A percentile compares a stretch with the other conserved stretches of the same genome.
Conservation (phyloP, 2,113 vertebrate genomes). For the Heterocephalus glaber region DNA sequence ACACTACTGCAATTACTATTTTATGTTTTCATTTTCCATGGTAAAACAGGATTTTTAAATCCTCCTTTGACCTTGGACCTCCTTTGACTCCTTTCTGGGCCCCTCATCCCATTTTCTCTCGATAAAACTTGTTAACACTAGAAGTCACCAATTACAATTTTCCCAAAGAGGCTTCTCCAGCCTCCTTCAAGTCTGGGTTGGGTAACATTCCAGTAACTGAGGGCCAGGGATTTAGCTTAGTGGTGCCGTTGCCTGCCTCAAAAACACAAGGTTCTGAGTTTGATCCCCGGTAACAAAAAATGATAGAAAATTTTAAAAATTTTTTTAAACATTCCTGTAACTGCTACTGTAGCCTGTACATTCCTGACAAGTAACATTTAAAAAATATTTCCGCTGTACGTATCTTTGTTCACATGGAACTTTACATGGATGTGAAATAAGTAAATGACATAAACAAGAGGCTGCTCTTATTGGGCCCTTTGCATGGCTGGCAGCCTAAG, state of each 20-base stretch:
- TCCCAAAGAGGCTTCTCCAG: neutral
- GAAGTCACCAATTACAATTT: neutral
- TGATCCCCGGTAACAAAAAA: too few relatives aligned
- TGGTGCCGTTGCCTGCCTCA: too few relatives aligned
- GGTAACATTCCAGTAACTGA: neutral
- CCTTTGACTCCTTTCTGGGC: neutral
- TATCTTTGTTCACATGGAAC: neutral
- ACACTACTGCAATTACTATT: neutral
- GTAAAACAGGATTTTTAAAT: neutral
- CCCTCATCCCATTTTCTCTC: neutral
- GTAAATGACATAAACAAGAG: neutral
- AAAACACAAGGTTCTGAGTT: too few relatives aligned
- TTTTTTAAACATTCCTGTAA: too few relatives aligned
- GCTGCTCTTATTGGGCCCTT: neutral
- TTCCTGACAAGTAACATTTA: neutral
- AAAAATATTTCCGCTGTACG: neutral
- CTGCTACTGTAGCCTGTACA: neutral
- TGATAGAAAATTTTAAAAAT: too few relatives aligned
- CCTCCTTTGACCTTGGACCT: too few relatives aligned
- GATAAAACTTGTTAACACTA: neutral
- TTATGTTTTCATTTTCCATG: slow-evolving; percentile 20
- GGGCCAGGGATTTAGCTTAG: too few relatives aligned
- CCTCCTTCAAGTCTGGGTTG: neutral
- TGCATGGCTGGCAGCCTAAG: neutral
- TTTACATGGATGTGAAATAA: neutral